Evolutionary conservation across 2,888 invertebrate genomes (phyloP), one percentile per base, ranked within the genome.

Genomic region (Tenodera sinensis): DNA sequence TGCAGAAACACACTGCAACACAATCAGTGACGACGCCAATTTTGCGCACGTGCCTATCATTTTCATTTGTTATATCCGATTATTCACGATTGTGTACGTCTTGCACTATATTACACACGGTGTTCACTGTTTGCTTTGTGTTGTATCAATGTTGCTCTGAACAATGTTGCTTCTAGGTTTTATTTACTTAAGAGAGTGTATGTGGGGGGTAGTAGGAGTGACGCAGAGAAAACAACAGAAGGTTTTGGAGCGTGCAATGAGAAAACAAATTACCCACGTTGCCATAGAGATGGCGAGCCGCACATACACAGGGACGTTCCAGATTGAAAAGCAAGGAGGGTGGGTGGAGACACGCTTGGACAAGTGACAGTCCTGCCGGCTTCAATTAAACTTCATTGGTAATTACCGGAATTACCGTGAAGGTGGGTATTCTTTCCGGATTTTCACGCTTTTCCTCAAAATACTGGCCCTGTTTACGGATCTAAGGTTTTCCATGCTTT

Each of bases 221-320:
- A 34, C 34, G 30, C 14, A 82, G 87, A 30, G 87, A 87, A 82
- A 83, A 54, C 85, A 54, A 27, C 34, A 25, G 42, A 83, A 87
- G 83, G 87, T 87, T 87, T 87, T 87, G 87, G 87, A 87, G 87
- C 87, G 87, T 87, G 87, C 87, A 87, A 87, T 71, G 86, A 87
- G 83, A 83, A 86, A 87, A 83, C 87, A 87, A 87, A 87, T 87
- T 87, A 82, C 83, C 87, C 87, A 34, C 83, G 83, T 82, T 87
- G 28, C 81, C 15, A 83, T 14, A 82, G 83, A 25, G 83, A 82
- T 42, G 87, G 54, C 27, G 81, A 82, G 12, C 7, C 87, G 30
- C 54, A 25, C 87, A 30, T 42, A 27, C 87, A 87, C 83, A 82
- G 28, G 3, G 9, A 30, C 83, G 87, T 87, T 87, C 87, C 87